Percentiles rank a stretch among this genome's conserved stretches.
phyloP scores from a whole-genome alignment of 2,797 vertebrate genomes.

The Hephaestus fuliginosus region DNA sequence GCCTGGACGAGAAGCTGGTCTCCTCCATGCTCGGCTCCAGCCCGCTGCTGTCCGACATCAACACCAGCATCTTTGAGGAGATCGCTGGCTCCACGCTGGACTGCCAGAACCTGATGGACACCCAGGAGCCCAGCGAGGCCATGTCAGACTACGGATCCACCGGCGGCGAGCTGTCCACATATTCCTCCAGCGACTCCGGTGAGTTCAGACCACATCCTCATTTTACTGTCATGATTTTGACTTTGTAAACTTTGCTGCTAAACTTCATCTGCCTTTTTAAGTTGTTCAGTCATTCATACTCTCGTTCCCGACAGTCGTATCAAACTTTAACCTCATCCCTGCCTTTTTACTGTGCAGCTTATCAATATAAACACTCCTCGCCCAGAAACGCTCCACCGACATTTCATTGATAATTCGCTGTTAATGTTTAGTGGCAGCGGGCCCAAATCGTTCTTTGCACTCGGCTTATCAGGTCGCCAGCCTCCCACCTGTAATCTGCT shows the following conservation, averaged over 20 bases:
- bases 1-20: slow-evolving; percentile 80
- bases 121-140: slow-evolving; percentile 74
- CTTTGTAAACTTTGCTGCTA: no score
- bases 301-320: background rate
- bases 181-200: slow-evolving; percentile 87
- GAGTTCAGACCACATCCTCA: slow-evolving; percentile 40
- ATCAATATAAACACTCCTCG: slow-evolving; percentile 35
- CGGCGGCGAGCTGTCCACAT: slow-evolving; percentile 79
- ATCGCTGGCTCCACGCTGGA: slow-evolving; percentile 85
- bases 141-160: slow-evolving; percentile 85
- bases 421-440: slow-evolving; percentile 59
- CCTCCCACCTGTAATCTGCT: slow-evolving; percentile 34
- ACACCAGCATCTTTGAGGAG: slow-evolving; percentile 86
- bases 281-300: background rate
- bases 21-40: slow-evolving; percentile 81
- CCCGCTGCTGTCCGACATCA: slow-evolving; percentile 86
- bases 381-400: background rate
- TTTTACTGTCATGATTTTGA: background rate
- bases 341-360: slow-evolving; percentile 10
- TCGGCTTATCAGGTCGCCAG: slow-evolving; percentile 32
- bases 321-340: background rate
- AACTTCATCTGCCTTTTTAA: background rate
- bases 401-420: slow-evolving; percentile 43
- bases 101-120: slow-evolving; percentile 78
- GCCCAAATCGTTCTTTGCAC: slow-evolving; percentile 51